phyloP scores from a whole-genome alignment of 2,797 vertebrate genomes.

The Hydrolagus colliei region DNA sequence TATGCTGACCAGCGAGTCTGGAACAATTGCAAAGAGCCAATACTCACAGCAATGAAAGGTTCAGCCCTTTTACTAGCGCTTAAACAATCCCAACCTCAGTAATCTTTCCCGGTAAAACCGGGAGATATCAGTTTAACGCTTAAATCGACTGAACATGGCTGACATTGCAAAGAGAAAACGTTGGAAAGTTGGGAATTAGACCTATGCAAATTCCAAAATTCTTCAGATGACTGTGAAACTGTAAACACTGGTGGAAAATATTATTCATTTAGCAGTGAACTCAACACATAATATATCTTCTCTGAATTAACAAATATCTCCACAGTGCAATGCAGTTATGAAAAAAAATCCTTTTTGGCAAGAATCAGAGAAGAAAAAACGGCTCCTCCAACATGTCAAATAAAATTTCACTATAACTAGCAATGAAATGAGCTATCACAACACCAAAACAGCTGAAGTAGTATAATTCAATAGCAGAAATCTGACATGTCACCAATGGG shows the following conservation, averaged over 20 bases:
- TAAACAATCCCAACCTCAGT: background rate
- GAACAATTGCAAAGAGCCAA: background rate
- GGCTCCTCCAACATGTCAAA: background rate
- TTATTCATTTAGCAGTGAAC: background rate
- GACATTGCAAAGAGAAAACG: background rate
- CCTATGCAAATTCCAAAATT: background rate
- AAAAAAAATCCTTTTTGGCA: background rate
- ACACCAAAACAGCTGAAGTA: background rate
- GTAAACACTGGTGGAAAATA: background rate
- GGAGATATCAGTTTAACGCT: too few relatives aligned
- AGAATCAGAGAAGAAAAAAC: too few relatives aligned
- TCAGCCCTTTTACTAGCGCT: background rate
- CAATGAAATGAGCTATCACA: background rate
- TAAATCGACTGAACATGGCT: background rate
- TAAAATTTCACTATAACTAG: background rate
- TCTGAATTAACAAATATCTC: background rate
- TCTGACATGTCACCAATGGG: background rate
- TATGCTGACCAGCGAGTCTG: background rate
- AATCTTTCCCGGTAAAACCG: background rate
- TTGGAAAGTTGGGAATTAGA: too few relatives aligned
- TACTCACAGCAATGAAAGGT: background rate
- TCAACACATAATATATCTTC: background rate
- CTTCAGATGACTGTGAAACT: background rate
- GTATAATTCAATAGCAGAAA: background rate
- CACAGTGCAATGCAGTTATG: too few relatives aligned